Base-by-base conservation (phyloP, 2,888 invertebrate genomes). In the Ornithoptera alexandrae region DNA sequence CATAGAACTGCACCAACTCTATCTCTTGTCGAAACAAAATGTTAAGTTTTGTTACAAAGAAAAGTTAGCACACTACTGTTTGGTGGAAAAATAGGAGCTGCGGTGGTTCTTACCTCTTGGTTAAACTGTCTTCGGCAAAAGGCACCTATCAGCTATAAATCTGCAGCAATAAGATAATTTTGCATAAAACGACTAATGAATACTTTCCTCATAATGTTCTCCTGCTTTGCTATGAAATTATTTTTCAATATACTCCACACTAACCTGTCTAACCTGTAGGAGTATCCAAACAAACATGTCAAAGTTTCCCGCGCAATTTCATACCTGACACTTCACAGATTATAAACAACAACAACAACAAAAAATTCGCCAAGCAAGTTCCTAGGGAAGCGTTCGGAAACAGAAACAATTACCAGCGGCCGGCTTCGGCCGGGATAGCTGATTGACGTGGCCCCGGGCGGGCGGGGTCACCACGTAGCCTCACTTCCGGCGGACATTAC, bases 361-460 rank as follows among this genome's bases (percentile, higher is more conserved):
- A 65, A 69, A 61, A 62, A 62, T 22, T 58, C 50, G 62, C 58
- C 36, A 66, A 61, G 36, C 53, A 61, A 70, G 59, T 66, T 70
- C 62, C 50, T 61, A 57, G 66, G 59, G 70, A 53, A 70, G 56
- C 72, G 71, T 58, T 72, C 71, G 62, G 63, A 66, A 69, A 72
- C 72, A 71, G 72, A 72, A 72, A 72, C 72, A 72, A 72, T 71
- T 72, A 72, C 70, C 70, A 70, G 68, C 71, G 71, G 69, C 70
- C 71, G 69, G 65, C 66, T 46, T 60, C 62, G 62, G 60, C 57
- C 57, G 57, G 57, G 67, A 58, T 64, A 58, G 53, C 62, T 72
- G 72, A 72, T 71, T 72, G 72, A 71, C 72, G 71, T 72, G 65
- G 66, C 63, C 62, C 24, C 62, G 39, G 66, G 70, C 59, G 66